A percentile compares a stretch with the other conserved stretches of the same genome.
These are phyloP conservation scores for Nematostella vectensis DNA, from an alignment of 92 coral and sea anemone genomes.

Conservation along the genomic window DNA sequence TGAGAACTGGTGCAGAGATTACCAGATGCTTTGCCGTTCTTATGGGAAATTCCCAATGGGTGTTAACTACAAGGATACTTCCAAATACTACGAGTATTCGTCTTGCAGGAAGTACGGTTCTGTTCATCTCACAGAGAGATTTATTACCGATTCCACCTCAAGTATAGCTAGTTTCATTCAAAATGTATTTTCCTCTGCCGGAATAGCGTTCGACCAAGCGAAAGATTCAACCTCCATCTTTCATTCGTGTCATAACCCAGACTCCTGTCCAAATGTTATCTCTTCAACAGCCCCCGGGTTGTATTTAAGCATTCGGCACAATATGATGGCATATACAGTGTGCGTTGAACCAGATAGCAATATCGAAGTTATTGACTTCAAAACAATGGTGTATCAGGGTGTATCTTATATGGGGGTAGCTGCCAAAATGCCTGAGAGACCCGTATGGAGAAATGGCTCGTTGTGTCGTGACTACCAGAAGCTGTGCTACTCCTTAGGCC, in stretches of 20 bases:
- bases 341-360: conserved; percentile 34
- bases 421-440: conserved; percentile 25
- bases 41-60: conserved; percentile 26
- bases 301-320: background rate
- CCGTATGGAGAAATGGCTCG: conserved; percentile 15
- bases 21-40: conserved; percentile 27
- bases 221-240: background rate
- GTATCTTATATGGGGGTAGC: conserved; percentile 22
- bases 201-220: background rate
- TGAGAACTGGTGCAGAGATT: conserved; percentile 52
- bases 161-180: background rate
- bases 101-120: background rate
- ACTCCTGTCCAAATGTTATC: background rate
- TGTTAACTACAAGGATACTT: background rate
- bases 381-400: conserved; percentile 4
- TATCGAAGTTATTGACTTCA: conserved; percentile 25
- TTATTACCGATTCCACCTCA: background rate
- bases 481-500: conserved; percentile 32
- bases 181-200: background rate
- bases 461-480: conserved; percentile 44
- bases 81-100: background rate
- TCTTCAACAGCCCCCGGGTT: background rate
- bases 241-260: background rate
- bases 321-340: conserved; percentile 12
- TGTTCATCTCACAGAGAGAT: background rate